A percentile compares a stretch with the other conserved stretches of the same genome.
Conservation (phyloP, 2,113 vertebrate genomes). For the Pardalotus punctatus region DNA sequence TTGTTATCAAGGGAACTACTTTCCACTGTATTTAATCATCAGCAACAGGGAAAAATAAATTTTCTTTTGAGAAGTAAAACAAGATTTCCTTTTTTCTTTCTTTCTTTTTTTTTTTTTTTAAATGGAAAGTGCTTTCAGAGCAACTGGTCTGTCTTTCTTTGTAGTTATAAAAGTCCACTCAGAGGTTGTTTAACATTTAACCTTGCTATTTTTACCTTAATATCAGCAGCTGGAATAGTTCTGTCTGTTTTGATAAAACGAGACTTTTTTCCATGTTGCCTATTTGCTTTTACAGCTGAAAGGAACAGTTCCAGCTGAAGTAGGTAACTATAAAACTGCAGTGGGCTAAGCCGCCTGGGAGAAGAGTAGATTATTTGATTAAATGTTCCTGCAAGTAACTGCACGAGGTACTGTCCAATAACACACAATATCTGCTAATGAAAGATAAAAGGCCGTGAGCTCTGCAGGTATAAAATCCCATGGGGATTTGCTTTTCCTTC, state of each 20-base stretch:
- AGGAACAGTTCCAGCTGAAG: conserved; percentile 36
- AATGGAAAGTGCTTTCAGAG: conserved; percentile 13
- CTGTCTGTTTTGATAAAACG: conserved; percentile 57
- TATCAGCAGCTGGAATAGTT: conserved; percentile 48
- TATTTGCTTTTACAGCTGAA: conserved; percentile 59
- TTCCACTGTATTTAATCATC: conserved; percentile 38
- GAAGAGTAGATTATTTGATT: conserved; percentile 53
- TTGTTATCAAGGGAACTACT: conserved; percentile 46
- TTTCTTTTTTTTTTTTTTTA: neutral
- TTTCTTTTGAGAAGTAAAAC: neutral
- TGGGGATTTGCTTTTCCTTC: neutral
- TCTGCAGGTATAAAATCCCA: neutral
- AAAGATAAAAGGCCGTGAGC: neutral
- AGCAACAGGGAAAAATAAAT: neutral
- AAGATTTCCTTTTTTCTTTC: too few relatives aligned
- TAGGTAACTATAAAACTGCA: conserved; percentile 33
- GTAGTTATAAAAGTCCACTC: conserved; percentile 42
- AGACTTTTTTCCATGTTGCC: conserved; percentile 42
- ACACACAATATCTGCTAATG: neutral
- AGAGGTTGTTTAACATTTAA: conserved; percentile 62
- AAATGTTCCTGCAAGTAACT: conserved; percentile 52
- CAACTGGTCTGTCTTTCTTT: conserved; percentile 30
- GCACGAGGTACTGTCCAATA: neutral
- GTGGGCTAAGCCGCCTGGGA: conserved; percentile 21
- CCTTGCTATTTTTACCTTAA: conserved; percentile 57